Evolutionary conservation across 2,888 invertebrate genomes (phyloP).

Genomic region (Dugesia japonica): DNA sequence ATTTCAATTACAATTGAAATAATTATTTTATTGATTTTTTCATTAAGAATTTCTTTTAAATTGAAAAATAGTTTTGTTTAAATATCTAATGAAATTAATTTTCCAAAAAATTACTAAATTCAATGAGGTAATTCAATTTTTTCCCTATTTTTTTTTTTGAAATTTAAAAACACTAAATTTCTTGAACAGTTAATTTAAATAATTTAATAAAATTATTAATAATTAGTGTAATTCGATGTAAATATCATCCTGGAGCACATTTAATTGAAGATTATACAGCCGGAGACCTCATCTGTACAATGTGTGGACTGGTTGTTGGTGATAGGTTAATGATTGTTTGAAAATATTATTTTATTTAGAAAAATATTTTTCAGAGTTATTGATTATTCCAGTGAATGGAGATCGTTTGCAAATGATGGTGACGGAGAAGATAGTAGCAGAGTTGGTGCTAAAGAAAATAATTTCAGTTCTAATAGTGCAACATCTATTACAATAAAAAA

Average conservation of each 20-base stretch:
- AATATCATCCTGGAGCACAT: conserved; percentile 78
- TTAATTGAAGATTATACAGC: conserved; percentile 94
- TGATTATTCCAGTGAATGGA: conserved; percentile 99
- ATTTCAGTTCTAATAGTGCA: conserved; percentile 79
- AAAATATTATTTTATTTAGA: not conserved
- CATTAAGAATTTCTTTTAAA: no score
- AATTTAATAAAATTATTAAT: no score
- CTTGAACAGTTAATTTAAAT: no score
- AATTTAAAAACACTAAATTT: no score
- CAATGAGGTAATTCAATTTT: no score
- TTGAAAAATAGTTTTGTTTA: no score
- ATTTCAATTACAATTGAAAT: no score
- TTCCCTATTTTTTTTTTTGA: no score
- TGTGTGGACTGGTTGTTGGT: conserved; percentile 97
- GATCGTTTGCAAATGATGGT: conserved; percentile 96
- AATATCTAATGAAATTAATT: no score
- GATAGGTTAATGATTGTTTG: no score
- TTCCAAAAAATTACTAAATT: no score
- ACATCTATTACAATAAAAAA: conserved; percentile 79
- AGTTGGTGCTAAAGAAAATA: conserved; percentile 98
- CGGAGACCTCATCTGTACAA: conserved; percentile 94
- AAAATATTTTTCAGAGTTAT: conserved; percentile 61
- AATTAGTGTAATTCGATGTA: conserved; percentile 31
- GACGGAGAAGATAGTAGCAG: conserved; percentile 89
- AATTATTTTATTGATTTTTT: no score